phyloP scores from a whole-genome alignment of 1,140 invertebrate species.

The Leucophenga varia region DNA sequence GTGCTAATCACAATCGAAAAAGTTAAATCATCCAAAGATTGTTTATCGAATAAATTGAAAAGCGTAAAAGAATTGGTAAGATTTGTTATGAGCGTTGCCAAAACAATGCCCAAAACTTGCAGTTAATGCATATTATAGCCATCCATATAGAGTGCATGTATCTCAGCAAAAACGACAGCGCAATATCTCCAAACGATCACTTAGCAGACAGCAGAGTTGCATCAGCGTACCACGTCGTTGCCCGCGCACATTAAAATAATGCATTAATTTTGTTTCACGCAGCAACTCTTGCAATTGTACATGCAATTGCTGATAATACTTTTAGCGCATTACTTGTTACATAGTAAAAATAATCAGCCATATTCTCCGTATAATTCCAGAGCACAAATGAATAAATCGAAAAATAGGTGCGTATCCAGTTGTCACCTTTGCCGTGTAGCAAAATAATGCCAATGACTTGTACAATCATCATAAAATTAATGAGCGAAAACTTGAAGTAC shows the following conservation, averaged over 20 bases:
- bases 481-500: constrained; percentile 43
- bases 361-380: constrained; percentile 49
- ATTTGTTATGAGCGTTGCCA: constrained; percentile 44
- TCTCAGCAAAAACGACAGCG: constrained; percentile 21
- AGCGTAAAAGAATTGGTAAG: constrained; percentile 43
- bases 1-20: constrained; percentile 27
- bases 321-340: constrained; percentile 34
- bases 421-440: constrained; percentile 2
- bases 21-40: constrained; percentile 21
- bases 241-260: background rate
- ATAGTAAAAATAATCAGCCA: constrained; percentile 48
- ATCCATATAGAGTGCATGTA: constrained; percentile 26
- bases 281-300: constrained; percentile 18
- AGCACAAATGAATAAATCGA: constrained; percentile 44
- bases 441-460: constrained; percentile 37
- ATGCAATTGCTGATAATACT: constrained; percentile 33
- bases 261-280: constrained; percentile 4
- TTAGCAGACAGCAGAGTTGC: constrained; percentile 20
- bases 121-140: constrained; percentile 39
- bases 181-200: constrained; percentile 28
- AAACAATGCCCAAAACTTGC: constrained; percentile 39
- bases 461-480: constrained; percentile 45
- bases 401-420: constrained; percentile 27
- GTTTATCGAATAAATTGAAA: constrained; percentile 38
- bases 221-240: constrained; percentile 12